Conservation (phyloP, 2,113 vertebrate genomes). For the Hemibagrus wyckioides region DNA sequence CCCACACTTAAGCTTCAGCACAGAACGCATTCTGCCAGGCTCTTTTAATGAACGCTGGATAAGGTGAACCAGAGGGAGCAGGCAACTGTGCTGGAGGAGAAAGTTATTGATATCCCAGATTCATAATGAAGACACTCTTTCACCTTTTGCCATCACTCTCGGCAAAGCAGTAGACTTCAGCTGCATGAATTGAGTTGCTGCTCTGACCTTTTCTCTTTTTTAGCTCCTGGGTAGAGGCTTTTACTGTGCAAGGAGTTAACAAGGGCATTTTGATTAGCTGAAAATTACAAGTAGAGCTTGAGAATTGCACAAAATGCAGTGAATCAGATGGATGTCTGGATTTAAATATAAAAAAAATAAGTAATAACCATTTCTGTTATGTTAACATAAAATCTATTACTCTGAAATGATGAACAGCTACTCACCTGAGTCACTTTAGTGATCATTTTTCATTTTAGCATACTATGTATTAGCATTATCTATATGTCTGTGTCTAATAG, state of each 20-base stretch:
- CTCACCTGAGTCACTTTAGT: background rate
- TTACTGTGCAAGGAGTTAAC: slow-evolving; percentile 32
- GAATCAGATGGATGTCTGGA: background rate
- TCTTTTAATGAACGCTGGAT: slow-evolving; percentile 59
- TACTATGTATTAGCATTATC: background rate
- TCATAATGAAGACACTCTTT: slow-evolving; percentile 56
- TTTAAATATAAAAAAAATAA: slow-evolving; percentile 2
- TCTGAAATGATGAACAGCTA: background rate
- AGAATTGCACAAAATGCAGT: background rate
- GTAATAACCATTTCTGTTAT: background rate
- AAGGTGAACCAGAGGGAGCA: slow-evolving; percentile 50
- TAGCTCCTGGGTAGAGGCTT: slow-evolving; percentile 16
- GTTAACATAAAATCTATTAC: background rate
- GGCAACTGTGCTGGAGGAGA: slow-evolving; percentile 53
- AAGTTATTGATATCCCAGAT: slow-evolving; percentile 54
- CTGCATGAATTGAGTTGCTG: slow-evolving; percentile 26
- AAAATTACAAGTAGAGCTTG: slow-evolving; percentile 28
- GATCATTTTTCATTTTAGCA: background rate
- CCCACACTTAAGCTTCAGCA: slow-evolving; percentile 48
- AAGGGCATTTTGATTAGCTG: slow-evolving; percentile 32
- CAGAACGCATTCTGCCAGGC: slow-evolving; percentile 32
- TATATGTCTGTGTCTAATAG: background rate
- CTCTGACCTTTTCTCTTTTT: slow-evolving; percentile 34
- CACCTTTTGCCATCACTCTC: slow-evolving; percentile 50
- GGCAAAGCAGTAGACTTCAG: slow-evolving; percentile 15